Conservation (phyloP, 1,140 invertebrate genomes). For the Trichoplusia ni region DNA sequence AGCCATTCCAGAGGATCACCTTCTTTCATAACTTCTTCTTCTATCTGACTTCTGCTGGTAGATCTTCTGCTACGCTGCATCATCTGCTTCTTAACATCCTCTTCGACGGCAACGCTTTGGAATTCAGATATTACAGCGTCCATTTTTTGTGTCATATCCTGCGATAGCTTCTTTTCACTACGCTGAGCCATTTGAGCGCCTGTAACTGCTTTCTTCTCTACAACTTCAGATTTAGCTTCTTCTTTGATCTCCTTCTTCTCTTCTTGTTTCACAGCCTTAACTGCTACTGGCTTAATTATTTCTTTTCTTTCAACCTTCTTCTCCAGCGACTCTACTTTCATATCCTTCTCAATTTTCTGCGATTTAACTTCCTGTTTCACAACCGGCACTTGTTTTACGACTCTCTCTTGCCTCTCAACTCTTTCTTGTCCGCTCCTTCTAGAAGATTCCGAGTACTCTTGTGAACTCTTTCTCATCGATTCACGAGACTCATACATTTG, state of each 20-base stretch:
- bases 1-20: constrained; percentile 56
- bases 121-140: constrained; percentile 70
- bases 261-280: constrained; percentile 31
- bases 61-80: constrained; percentile 43
- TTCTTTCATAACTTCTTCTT: constrained; percentile 54
- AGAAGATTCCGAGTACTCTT: background rate
- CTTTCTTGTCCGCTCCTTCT: constrained; percentile 1
- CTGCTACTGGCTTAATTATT: constrained; percentile 9
- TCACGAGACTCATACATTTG: background rate
- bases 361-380: background rate
- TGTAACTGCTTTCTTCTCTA: constrained; percentile 39
- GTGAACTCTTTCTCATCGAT: background rate
- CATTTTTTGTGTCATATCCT: constrained; percentile 66
- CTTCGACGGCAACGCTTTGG: constrained; percentile 56
- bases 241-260: constrained; percentile 35
- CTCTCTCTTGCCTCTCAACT: constrained; percentile 6
- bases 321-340: constrained; percentile 2
- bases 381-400: background rate
- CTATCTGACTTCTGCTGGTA: constrained; percentile 49
- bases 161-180: constrained; percentile 49
- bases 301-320: constrained; percentile 23
- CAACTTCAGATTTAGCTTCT: constrained; percentile 30
- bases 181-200: constrained; percentile 69
- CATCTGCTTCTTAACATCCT: constrained; percentile 37
- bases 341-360: constrained; percentile 9